phyloP scores from a whole-genome alignment of 1,140 invertebrate genomes.

The Aporrectodea caliginosa region DNA sequence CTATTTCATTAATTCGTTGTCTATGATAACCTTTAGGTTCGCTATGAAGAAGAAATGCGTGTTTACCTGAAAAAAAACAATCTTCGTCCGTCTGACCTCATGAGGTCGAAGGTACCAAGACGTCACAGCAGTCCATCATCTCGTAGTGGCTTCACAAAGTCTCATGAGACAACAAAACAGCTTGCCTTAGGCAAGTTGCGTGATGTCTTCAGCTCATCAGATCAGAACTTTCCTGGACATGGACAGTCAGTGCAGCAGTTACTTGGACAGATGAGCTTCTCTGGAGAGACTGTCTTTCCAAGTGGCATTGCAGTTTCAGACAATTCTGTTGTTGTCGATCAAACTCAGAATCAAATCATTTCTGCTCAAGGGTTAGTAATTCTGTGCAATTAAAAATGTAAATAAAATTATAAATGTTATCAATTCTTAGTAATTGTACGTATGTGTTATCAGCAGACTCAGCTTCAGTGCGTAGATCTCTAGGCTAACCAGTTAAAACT shows the following conservation, averaged over 20 bases:
- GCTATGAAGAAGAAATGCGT: conserved; percentile 18
- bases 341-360: background rate
- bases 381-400: too few species aligned
- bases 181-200: background rate
- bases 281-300: background rate
- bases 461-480: too few species aligned
- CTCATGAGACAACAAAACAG: background rate
- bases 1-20: background rate
- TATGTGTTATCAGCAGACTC: too few species aligned
- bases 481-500: too few species aligned
- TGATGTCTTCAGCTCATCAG: background rate
- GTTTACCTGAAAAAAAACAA: conserved; percentile 20
- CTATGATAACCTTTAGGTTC: conserved; percentile 1
- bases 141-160: background rate
- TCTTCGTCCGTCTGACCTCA: conserved; percentile 21
- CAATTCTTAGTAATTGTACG: too few species aligned
- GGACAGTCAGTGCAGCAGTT: background rate
- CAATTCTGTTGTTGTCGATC: background rate
- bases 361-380: background rate
- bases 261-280: background rate
- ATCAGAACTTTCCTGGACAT: background rate
- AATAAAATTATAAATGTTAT: too few species aligned
- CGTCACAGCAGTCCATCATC: background rate
- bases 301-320: background rate
- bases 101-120: background rate